A percentile compares a stretch with the other conserved stretches of the same genome.
Conservation (phyloP, 2,113 vertebrate genomes). For the Rhinogobius similis region DNA sequence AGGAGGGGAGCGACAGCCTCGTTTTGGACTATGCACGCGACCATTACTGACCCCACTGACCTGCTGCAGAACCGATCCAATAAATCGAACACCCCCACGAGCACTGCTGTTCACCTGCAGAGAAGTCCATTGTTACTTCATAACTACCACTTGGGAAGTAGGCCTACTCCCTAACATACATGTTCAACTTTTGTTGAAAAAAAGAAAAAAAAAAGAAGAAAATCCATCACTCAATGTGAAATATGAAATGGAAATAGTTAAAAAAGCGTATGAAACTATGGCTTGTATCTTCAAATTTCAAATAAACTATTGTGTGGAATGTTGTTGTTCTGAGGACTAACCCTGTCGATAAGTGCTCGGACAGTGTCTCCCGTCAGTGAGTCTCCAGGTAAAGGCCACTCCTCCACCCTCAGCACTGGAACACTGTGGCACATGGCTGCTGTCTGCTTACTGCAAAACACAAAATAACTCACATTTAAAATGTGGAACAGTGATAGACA, state of each 20-base stretch:
- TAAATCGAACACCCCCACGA: conserved; percentile 86
- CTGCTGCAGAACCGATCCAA: conserved; percentile 88
- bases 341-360: conserved; percentile 89
- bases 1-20: conserved; percentile 68
- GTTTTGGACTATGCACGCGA: conserved; percentile 69
- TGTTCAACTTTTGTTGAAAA: too few species aligned
- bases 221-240: too few species aligned
- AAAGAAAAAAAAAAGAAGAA: too few species aligned
- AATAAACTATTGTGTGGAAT: too few species aligned
- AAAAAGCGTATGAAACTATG: too few species aligned
- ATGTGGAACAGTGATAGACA: not conserved
- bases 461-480: conserved; percentile 11
- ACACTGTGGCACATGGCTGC: conserved; percentile 81
- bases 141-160: not conserved
- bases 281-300: too few species aligned
- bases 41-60: conserved; percentile 66
- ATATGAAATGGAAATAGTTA: too few species aligned
- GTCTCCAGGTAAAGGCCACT: conserved; percentile 87
- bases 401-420: conserved; percentile 89
- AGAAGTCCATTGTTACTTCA: not conserved
- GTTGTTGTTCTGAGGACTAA: conserved; percentile 53
- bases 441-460: conserved; percentile 73
- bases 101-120: conserved; percentile 87
- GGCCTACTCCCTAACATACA: too few species aligned
- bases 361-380: conserved; percentile 84